Evolutionary conservation across 64 coral and sea anemone species (phyloP).

Genomic region (Montipora efflorescens): DNA sequence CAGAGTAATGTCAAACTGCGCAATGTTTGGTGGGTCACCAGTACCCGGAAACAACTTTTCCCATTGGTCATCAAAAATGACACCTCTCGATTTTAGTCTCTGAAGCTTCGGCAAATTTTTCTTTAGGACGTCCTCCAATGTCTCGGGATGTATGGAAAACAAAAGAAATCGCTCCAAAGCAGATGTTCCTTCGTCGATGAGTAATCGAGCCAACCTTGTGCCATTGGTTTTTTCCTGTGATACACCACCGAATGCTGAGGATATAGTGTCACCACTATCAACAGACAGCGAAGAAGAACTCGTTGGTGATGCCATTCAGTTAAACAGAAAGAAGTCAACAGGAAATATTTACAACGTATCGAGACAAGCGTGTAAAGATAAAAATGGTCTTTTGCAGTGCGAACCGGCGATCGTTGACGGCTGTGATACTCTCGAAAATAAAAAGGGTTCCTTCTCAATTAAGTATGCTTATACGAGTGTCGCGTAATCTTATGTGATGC

Average conservation of each 20-base stretch:
- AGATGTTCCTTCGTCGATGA: conserved; percentile 52
- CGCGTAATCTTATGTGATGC: too few relatives aligned
- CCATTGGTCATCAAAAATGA: conserved; percentile 7
- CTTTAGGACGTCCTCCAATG: not conserved
- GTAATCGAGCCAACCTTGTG: conserved; percentile 35
- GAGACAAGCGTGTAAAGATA: too few relatives aligned
- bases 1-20: conserved; percentile 63
- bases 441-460: too few relatives aligned
- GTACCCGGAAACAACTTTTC: conserved; percentile 10
- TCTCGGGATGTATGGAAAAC: not conserved
- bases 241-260: not conserved
- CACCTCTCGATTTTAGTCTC: not conserved
- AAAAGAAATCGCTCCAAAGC: conserved; percentile 16
- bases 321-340: too few relatives aligned
- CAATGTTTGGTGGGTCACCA: not conserved
- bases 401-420: too few relatives aligned
- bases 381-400: too few relatives aligned
- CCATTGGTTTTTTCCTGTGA: conserved; percentile 59
- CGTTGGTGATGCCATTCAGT: too few relatives aligned
- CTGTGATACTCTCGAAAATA: too few relatives aligned
- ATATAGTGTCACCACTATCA: not conserved
- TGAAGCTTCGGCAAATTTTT: not conserved
- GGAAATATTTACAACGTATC: too few relatives aligned
- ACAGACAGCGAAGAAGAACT: not conserved
- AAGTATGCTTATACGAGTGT: too few relatives aligned